Percentiles rank a stretch among this genome's conserved stretches.
phyloP scores from a whole-genome alignment of 2,888 invertebrate species.

The Cheilosia urbana region DNA sequence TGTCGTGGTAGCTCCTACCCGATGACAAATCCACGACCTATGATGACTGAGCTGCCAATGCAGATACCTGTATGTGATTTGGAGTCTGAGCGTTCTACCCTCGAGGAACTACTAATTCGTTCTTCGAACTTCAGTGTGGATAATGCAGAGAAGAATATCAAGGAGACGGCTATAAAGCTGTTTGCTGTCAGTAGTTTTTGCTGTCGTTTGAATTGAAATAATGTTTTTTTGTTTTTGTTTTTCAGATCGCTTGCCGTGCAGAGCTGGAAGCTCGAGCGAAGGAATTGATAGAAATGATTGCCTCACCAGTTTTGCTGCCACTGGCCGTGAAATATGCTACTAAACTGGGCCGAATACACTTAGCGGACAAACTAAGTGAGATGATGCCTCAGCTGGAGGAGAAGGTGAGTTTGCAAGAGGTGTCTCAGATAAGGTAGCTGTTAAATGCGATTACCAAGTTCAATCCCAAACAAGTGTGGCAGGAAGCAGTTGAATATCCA shows the following conservation, averaged over 20 bases:
- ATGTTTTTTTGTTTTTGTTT: constrained; percentile 27
- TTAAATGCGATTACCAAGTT: not conserved
- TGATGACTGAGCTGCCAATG: constrained; percentile 90
- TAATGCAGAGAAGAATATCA: constrained; percentile 88
- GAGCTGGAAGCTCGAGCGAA: constrained; percentile 94
- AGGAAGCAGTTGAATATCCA: not conserved
- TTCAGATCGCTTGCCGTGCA: constrained; percentile 91
- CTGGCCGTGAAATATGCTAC: constrained; percentile 95
- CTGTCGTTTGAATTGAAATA: not conserved
- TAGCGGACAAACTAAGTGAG: constrained; percentile 90
- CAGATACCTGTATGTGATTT: constrained; percentile 91
- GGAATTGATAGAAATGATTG: constrained; percentile 93
- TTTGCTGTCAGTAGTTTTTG: constrained; percentile 89
- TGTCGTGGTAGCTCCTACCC: constrained; percentile 96
- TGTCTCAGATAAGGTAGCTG: too few relatives aligned
- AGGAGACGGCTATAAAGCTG: constrained; percentile 93
- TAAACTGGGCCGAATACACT: constrained; percentile 89
- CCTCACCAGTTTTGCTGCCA: constrained; percentile 90
- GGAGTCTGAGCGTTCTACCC: constrained; percentile 90
- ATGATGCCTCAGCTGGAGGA: constrained; percentile 84
- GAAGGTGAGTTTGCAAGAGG: constrained; percentile 75
- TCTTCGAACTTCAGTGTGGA: constrained; percentile 87
- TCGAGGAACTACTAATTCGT: constrained; percentile 90
- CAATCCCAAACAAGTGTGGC: too few relatives aligned
- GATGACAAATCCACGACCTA: constrained; percentile 93